Base-by-base conservation (phyloP, 2,888 invertebrate genomes). In the Frankliniella intonsa region DNA sequence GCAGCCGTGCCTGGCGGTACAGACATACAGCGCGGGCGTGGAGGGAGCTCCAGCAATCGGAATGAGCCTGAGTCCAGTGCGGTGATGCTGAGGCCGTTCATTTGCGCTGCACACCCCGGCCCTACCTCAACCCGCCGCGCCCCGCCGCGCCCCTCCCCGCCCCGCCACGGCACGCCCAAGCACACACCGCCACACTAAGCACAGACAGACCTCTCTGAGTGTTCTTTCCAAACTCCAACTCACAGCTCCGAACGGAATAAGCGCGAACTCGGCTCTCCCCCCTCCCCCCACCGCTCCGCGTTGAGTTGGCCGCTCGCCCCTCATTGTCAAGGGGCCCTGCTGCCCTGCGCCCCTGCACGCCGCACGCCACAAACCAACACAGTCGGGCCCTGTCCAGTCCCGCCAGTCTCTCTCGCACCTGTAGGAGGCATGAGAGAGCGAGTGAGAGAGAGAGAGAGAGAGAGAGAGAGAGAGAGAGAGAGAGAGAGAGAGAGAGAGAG, bases 401-500 rank as follows among this genome's bases (percentile, higher is more conserved):
- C 55, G 2, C 3, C 55, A 55, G 14, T n/a, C n/a, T n/a, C n/a
- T n/a, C n/a, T n/a, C n/a, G n/a, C n/a, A n/a, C n/a, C n/a, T n/a
- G n/a, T n/a, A n/a, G n/a, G n/a, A 38, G 38, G 38, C 38, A 38
- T 38, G 38, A 38, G 38, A 38, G 38, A 38, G 38, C 2, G 38
- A 38, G n/a, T n/a, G n/a, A n/a, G n/a, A n/a, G n/a, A n/a, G 14
- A 50, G 50, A 50, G 76, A 81, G 79, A 80, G 81, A 76, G 76
- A 25, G 80, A 81, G 82, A 50, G 50, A 51, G 76, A 81, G 79
- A 82, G 81, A 82, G 82, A 81, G 81, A 27, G 82, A 82, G 82
- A 81, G 82, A 83, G 76, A 82, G 82, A 83, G 82, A 82, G 50
- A 84, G 83, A 84, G 83, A 82, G 83, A 82, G 82, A 83, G 82